Conservation (phyloP, 2,888 invertebrate species). For the Choristoneura rosaceana region DNA sequence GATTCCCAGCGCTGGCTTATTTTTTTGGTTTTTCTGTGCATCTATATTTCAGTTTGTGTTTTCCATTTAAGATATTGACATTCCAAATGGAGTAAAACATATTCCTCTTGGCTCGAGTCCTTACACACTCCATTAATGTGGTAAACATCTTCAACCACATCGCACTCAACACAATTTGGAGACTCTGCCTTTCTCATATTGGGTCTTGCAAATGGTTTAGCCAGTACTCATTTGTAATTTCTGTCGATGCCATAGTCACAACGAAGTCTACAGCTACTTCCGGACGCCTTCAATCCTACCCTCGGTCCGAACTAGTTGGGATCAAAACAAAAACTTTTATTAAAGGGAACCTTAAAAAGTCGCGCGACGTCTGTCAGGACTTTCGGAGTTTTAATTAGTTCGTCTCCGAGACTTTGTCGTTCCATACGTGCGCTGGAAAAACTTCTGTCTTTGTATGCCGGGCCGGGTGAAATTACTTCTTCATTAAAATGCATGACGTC, state of each 20-base stretch:
- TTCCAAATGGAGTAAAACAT: too few species aligned
- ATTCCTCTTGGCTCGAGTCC: too few species aligned
- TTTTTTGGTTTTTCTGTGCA: too few species aligned
- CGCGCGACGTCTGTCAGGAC: constrained; percentile 28
- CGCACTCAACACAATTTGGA: too few species aligned
- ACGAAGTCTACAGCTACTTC: neutral
- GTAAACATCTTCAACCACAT: too few species aligned
- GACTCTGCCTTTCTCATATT: too few species aligned
- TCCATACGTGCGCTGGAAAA: constrained; percentile 31
- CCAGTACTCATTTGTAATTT: too few species aligned
- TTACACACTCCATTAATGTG: too few species aligned
- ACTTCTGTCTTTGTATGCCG: constrained; percentile 16
- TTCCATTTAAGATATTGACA: too few species aligned
- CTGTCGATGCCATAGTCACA: neutral
- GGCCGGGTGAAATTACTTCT: constrained; percentile 24
- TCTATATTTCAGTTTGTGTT: too few species aligned
- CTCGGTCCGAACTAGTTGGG: neutral
- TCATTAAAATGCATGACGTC: constrained; percentile 26
- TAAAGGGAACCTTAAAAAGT: constrained; percentile 35
- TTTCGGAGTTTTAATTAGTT: constrained; percentile 36
- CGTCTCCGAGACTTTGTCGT: constrained; percentile 21
- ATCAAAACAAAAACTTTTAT: constrained; percentile 33
- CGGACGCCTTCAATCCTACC: neutral
- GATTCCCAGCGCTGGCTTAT: too few species aligned
- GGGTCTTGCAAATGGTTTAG: too few species aligned